Evolutionary conservation across 2,797 vertebrate species (phyloP).

Genomic region (Trichosurus vulpecula): DNA sequence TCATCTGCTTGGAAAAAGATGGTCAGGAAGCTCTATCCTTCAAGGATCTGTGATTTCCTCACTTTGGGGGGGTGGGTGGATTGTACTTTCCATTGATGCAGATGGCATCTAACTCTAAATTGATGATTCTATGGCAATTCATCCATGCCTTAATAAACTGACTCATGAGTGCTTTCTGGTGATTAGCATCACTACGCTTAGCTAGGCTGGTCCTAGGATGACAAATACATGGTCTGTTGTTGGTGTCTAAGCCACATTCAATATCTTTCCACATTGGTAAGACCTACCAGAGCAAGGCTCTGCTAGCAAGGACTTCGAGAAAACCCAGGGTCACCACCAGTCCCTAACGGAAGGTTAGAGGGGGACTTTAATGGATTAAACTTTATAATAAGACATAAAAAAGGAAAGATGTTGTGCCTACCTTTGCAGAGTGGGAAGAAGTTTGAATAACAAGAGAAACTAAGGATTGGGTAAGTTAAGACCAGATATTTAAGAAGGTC

Average conservation of each 20-base stretch:
- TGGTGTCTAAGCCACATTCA: background rate
- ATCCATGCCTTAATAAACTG: background rate
- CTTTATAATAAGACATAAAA: background rate
- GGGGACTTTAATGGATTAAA: background rate
- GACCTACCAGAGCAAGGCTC: background rate
- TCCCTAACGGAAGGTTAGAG: background rate
- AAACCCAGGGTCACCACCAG: background rate
- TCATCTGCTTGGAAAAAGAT: background rate
- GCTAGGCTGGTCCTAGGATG: background rate
- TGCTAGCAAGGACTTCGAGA: background rate
- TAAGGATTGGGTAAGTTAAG: background rate
- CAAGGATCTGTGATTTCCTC: background rate
- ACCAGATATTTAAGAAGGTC: background rate
- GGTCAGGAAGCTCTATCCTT: background rate
- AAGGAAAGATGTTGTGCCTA: background rate
- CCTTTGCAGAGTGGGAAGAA: background rate
- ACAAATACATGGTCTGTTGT: background rate
- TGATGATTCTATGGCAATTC: background rate
- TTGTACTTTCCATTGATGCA: background rate
- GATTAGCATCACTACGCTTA: background rate
- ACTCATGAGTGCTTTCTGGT: background rate
- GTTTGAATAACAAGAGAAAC: background rate
- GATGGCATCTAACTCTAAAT: background rate
- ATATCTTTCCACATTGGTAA: background rate
- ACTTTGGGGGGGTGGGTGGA: background rate